Base-by-base conservation (phyloP, 1,140 invertebrate species). In the Drosophila bocqueti region DNA sequence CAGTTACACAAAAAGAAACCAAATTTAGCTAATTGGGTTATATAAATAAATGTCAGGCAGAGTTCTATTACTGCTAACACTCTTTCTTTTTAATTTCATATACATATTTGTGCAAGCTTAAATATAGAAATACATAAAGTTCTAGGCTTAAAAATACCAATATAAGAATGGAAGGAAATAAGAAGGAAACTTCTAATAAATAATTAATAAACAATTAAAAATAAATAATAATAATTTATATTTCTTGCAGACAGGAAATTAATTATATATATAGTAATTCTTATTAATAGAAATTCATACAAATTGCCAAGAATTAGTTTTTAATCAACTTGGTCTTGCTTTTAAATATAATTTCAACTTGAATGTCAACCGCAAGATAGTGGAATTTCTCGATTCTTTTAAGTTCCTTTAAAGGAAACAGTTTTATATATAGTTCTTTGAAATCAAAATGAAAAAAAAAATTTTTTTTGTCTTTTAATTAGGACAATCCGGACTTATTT, bases 1-100 rank as follows among this genome's bases (percentile, higher is more conserved):
- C 57, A 47, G 45, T 61, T 52, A 50, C 63, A 49, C 66, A 52
- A 21, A 34, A 43, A 67, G 45, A 65, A 65, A 55, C 52, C 18
- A 38, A 55, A 55, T 55, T 24, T 24, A 55, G 52, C 34, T 61
- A 34, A 34, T 43, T 24, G 40, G 34, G 13, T 31, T 36, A 29
- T 18, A 38, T 10, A 55, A 55, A 55, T 24, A 55, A 55, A 38
- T 38, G 34, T 10, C 21, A 38, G 5, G 34, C 7, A 5, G 29
- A 21, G 29, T 15, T 34, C n/a, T 54, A 15, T 36, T 11, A 16
- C 4, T 16, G 7, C 7, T 3, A 16, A 38, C n/a, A 29, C 26
- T 38, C 31, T 18, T 29, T 2, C 15, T 24, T 24, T 13, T 55
- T 5, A 16, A 15, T 15, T 54, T 4, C 0, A 9, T 21, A 15